Conservation (phyloP, 2,113 vertebrate species). For the Heterotis niloticus region DNA sequence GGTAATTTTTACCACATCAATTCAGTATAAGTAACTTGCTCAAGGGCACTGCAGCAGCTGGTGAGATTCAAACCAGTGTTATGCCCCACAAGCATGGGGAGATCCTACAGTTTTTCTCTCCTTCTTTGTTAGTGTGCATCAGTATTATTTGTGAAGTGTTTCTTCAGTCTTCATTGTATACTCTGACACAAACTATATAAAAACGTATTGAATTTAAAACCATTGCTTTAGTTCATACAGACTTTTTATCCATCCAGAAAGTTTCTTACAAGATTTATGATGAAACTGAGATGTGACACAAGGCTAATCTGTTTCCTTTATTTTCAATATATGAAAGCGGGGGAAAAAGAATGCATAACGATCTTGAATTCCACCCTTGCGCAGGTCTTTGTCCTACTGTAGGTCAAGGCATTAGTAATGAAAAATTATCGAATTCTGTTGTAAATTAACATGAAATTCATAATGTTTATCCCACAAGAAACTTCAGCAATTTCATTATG, state of each 20-base stretch:
- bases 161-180: too few relatives aligned
- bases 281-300: neutral
- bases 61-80: too few relatives aligned
- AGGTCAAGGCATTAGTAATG: neutral
- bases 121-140: too few relatives aligned
- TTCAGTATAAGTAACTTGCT: too few relatives aligned
- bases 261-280: neutral
- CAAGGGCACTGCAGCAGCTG: too few relatives aligned
- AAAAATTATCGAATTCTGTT: neutral
- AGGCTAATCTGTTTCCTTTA: neutral
- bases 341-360: too few relatives aligned
- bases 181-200: too few relatives aligned
- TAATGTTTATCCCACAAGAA: neutral
- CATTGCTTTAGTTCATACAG: neutral
- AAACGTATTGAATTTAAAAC: conserved; percentile 3
- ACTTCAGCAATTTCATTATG: neutral
- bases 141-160: too few relatives aligned
- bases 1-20: too few relatives aligned
- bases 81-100: too few relatives aligned
- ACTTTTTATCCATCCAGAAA: neutral
- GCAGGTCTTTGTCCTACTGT: neutral
- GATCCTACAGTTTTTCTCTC: too few relatives aligned
- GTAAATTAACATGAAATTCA: neutral
- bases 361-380: too few relatives aligned
- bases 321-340: neutral